Percentiles rank a stretch among this genome's conserved stretches.
phyloP scores from a whole-genome alignment of 2,888 invertebrate species.

The Julus scanicus region DNA sequence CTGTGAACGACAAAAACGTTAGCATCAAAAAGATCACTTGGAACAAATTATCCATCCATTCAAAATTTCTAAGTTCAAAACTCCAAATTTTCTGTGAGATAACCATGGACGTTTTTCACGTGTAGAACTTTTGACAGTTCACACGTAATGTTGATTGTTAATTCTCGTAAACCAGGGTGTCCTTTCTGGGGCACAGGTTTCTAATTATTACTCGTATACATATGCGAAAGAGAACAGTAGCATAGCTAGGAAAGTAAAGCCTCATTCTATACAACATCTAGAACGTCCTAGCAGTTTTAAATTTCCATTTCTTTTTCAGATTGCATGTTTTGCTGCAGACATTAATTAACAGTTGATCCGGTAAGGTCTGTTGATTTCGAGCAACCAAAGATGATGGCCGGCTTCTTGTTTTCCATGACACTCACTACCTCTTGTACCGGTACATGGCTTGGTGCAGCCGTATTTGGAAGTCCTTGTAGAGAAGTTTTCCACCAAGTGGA shows the following conservation, averaged over 20 bases:
- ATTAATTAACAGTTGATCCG: background rate
- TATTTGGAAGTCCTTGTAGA: conserved; percentile 78
- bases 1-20: no score
- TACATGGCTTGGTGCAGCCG: conserved; percentile 77
- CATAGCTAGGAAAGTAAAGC: background rate
- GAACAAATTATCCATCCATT: no score
- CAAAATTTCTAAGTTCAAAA: no score
- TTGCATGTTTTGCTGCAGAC: background rate
- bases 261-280: no score
- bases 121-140: no score
- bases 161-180: no score
- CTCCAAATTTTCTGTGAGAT: no score
- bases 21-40: no score
- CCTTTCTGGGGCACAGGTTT: no score
- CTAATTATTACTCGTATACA: no score
- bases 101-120: no score
- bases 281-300: background rate
- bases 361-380: background rate
- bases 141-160: no score
- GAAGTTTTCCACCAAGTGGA: conserved; percentile 75
- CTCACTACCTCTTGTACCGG: conserved; percentile 4
- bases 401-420: background rate
- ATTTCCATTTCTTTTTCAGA: background rate
- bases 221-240: background rate
- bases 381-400: background rate